Conservation (phyloP, 1,140 invertebrate genomes). For the Monochamus saltuarius region DNA sequence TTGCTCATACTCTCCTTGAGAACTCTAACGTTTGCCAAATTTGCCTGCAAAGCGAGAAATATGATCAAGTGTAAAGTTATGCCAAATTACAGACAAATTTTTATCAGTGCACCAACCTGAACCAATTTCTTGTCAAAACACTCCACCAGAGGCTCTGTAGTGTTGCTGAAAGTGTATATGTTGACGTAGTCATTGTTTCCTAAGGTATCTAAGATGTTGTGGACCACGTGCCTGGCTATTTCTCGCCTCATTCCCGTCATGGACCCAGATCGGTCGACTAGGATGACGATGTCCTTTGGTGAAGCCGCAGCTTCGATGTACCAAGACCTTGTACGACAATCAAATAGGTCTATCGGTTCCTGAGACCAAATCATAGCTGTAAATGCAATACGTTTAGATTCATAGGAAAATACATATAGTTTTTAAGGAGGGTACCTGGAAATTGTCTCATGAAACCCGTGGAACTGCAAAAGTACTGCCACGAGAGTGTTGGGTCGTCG, state of each 20-base stretch:
- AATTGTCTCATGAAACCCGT: slow-evolving; percentile 94
- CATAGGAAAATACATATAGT: not conserved
- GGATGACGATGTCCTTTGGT: slow-evolving; percentile 87
- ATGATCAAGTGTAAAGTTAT: not conserved
- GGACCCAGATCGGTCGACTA: slow-evolving; percentile 87
- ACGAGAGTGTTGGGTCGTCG: slow-evolving; percentile 84
- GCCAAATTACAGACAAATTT: no score
- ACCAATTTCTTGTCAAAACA: slow-evolving; percentile 85
- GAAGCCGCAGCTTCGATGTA: slow-evolving; percentile 91
- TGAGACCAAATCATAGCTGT: slow-evolving; percentile 51
- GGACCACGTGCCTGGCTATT: slow-evolving; percentile 84
- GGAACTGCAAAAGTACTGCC: slow-evolving; percentile 97
- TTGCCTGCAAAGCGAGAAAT: slow-evolving; percentile 65
- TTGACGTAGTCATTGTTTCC: slow-evolving; percentile 95
- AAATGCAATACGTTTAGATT: not conserved
- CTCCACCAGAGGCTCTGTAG: slow-evolving; percentile 75
- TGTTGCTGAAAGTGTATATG: slow-evolving; percentile 62
- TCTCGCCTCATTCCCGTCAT: slow-evolving; percentile 88
- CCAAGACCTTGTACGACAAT: slow-evolving; percentile 81
- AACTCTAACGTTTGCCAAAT: slow-evolving; percentile 82
- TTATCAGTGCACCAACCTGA: slow-evolving; percentile 47
- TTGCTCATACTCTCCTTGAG: slow-evolving; percentile 77
- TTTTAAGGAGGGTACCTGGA: slow-evolving; percentile 63
- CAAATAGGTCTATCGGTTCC: slow-evolving; percentile 69
- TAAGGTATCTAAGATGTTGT: slow-evolving; percentile 86